These are phyloP conservation scores for Thalassoma bifasciatum DNA, from an alignment of 2,113 vertebrate genomes.

Conservation along the genomic window DNA sequence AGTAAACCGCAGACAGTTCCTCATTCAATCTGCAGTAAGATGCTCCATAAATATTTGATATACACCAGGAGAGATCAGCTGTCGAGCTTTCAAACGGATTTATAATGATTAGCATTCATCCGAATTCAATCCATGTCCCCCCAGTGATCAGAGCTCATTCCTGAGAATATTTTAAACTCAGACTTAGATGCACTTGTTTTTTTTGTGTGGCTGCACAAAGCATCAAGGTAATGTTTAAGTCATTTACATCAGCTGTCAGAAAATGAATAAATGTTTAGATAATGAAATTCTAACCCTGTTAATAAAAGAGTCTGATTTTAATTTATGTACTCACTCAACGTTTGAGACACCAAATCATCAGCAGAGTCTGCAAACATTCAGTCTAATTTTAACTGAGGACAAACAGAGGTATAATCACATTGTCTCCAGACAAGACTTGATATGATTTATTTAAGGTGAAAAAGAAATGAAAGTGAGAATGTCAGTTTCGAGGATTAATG, in stretches of 20 bases:
- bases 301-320: not conserved
- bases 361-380: not conserved
- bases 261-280: not conserved
- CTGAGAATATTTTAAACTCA: conserved; percentile 1
- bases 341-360: not conserved
- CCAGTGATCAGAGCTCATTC: conserved; percentile 3
- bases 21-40: conserved; percentile 28
- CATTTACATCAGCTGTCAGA: too few relatives aligned
- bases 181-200: not conserved
- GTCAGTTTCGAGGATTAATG: not conserved
- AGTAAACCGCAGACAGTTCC: conserved; percentile 31
- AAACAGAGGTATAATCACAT: not conserved
- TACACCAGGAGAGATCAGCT: conserved; percentile 16
- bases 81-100: conserved; percentile 24
- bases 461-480: not conserved
- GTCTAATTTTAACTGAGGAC: not conserved
- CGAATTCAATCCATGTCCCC: conserved; percentile 15
- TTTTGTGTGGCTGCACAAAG: not conserved
- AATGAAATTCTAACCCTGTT: too few relatives aligned
- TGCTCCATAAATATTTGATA: conserved; percentile 30
- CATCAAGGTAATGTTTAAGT: too few relatives aligned
- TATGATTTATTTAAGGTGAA: not conserved
- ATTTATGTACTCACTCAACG: not conserved
- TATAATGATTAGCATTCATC: conserved; percentile 15
- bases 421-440: not conserved